phyloP scores from a whole-genome alignment of 2,113 vertebrate species.

The Cathartes aura region DNA sequence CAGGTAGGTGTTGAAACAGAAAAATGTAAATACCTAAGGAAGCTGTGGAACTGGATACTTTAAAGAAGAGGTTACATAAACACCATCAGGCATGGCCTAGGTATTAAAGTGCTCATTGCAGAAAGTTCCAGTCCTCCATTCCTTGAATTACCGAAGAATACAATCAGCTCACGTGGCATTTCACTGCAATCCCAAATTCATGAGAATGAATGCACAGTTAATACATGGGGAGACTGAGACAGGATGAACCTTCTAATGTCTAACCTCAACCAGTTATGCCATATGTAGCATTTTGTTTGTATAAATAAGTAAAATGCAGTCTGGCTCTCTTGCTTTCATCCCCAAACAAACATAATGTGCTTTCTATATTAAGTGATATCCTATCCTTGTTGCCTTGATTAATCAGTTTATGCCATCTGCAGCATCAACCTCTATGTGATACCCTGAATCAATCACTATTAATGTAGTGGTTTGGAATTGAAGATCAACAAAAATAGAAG shows the following conservation, averaged over 20 bases:
- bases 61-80: neutral
- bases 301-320: neutral
- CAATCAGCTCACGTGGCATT: neutral
- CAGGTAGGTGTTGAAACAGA: neutral
- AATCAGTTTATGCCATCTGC: conserved; percentile 39
- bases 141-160: neutral
- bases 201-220: neutral
- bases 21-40: neutral
- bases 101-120: neutral
- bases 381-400: neutral
- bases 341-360: neutral
- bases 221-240: neutral
- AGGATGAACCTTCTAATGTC: neutral
- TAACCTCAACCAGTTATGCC: neutral
- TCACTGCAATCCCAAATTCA: neutral
- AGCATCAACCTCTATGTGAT: neutral
- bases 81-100: neutral
- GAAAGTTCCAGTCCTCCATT: neutral
- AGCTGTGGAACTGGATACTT: neutral
- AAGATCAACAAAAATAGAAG: conserved; percentile 37
- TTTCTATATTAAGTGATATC: conserved; percentile 14
- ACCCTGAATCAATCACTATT: conserved; percentile 16
- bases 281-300: neutral
- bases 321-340: neutral
- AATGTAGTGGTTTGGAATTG: neutral